Conservation (phyloP, 2,888 invertebrate genomes). For the Zootermopsis nevadensis region DNA sequence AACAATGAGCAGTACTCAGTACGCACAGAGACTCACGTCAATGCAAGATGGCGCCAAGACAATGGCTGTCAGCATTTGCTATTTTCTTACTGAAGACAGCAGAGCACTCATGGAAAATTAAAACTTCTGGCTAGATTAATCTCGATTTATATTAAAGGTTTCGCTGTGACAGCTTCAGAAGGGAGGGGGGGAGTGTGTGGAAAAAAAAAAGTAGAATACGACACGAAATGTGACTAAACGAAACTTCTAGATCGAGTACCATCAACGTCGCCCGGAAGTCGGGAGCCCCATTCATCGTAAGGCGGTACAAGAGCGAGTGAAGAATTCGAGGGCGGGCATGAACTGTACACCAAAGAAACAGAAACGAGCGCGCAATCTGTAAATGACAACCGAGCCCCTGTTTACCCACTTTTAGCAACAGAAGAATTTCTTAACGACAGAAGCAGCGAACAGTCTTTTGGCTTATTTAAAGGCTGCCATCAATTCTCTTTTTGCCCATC, state of each 20-base stretch:
- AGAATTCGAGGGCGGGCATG: neutral
- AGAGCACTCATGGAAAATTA: conserved; percentile 32
- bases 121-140: conserved; percentile 22
- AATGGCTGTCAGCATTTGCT: too few relatives aligned
- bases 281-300: neutral
- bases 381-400: neutral
- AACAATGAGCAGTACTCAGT: too few relatives aligned
- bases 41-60: too few relatives aligned
- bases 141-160: conserved; percentile 19
- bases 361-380: neutral
- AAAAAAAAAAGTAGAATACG: neutral
- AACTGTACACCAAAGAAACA: neutral
- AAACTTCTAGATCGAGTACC: conserved; percentile 13
- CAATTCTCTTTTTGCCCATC: too few relatives aligned
- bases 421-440: neutral
- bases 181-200: neutral
- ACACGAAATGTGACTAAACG: neutral
- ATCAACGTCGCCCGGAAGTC: conserved; percentile 21
- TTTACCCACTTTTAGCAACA: neutral
- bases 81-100: too few relatives aligned
- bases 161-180: neutral
- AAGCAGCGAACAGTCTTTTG: neutral
- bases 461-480: too few relatives aligned
- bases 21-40: too few relatives aligned
- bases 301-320: neutral